Conservation (phyloP, 2,888 invertebrate genomes). For the Epinotia nisella region DNA sequence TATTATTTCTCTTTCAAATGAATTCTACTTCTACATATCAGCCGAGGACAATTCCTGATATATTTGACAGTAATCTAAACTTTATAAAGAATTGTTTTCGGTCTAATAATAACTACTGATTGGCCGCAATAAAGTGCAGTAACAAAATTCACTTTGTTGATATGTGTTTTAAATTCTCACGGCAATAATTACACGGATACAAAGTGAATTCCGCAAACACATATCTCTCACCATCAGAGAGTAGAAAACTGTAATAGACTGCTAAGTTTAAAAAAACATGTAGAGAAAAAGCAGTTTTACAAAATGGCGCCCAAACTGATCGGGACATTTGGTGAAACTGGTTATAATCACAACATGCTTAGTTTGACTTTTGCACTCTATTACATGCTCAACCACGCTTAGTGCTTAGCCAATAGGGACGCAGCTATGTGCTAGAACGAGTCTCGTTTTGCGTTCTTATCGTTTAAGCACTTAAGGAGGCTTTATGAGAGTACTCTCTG, state of each 20-base stretch:
- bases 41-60: constrained; percentile 10
- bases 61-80: neutral
- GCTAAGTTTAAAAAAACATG: no score
- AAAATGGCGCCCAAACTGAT: no score
- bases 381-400: neutral
- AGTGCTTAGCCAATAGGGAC: neutral
- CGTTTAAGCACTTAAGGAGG: neutral
- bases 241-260: neutral
- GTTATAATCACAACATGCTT: no score
- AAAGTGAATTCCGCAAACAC: neutral
- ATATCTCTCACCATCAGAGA: neutral
- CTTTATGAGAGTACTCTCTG: no score
- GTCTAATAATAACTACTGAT: constrained; percentile 14
- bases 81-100: constrained; percentile 28
- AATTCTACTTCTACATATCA: constrained; percentile 23
- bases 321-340: no score
- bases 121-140: constrained; percentile 15
- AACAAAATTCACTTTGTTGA: constrained; percentile 21
- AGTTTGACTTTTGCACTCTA: no score
- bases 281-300: no score
- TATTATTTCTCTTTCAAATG: neutral
- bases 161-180: neutral
- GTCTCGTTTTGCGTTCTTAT: neutral
- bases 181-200: neutral
- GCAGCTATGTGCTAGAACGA: neutral